A percentile compares a stretch with the other conserved stretches of the same genome.
phyloP scores from a whole-genome alignment of 2,888 invertebrate species.

The Acrocyrtus sp. region DNA sequence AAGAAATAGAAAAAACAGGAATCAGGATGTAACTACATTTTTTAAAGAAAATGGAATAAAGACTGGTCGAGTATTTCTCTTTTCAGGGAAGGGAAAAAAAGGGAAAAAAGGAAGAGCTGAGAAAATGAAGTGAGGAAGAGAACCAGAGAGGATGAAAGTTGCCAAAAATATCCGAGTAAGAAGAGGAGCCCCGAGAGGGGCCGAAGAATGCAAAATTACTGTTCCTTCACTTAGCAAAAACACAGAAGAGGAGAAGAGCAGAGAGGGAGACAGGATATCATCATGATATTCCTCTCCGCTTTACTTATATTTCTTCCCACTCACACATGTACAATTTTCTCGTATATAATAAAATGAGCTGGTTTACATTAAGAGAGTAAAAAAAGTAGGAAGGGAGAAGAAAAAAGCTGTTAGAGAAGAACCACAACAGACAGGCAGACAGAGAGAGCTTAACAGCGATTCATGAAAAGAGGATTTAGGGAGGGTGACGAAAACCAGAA shows the following conservation, averaged over 20 bases:
- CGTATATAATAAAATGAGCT: too few species aligned
- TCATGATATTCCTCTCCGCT: neutral
- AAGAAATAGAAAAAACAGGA: too few species aligned
- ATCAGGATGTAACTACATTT: too few species aligned
- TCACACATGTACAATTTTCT: too few species aligned
- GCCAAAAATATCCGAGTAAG: constrained; percentile 54
- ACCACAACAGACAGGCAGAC: too few species aligned
- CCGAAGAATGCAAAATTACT: constrained; percentile 53
- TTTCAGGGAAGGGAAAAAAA: neutral
- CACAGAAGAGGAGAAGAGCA: constrained; percentile 30
- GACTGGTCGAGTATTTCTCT: constrained; percentile 24
- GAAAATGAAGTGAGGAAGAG: constrained; percentile 21
- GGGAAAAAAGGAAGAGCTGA: constrained; percentile 13
- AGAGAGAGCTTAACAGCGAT: constrained; percentile 49
- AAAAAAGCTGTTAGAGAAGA: constrained; percentile 46
- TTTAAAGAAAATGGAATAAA: too few species aligned
- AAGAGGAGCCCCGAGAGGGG: constrained; percentile 51
- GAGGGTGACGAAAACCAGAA: constrained; percentile 49
- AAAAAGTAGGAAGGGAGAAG: constrained; percentile 40
- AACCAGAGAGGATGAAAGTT: constrained; percentile 45
- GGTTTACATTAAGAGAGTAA: constrained; percentile 30
- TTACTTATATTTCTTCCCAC: constrained; percentile 16
- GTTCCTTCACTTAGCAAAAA: constrained; percentile 32
- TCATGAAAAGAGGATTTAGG: constrained; percentile 42
- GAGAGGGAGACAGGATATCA: neutral